A percentile compares a stretch with the other conserved stretches of the same genome.
Conservation (phyloP, 2,888 invertebrate species). For the Syrphus vitripennis region DNA sequence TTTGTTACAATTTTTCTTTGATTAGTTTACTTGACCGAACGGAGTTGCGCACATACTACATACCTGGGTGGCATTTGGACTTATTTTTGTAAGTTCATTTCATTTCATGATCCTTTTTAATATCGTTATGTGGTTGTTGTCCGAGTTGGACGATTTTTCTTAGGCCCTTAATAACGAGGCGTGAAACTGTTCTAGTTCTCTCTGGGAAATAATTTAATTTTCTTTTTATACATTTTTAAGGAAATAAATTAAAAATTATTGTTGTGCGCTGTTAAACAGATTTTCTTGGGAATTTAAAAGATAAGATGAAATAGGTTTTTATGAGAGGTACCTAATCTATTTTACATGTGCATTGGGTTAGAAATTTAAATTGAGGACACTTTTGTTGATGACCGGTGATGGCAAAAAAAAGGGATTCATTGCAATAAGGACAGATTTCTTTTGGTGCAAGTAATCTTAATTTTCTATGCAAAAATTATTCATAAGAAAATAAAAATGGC, state of each 20-base stretch:
- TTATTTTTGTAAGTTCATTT: no score
- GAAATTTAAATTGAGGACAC: constrained; percentile 42
- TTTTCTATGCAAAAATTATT: constrained; percentile 51
- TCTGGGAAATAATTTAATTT: constrained; percentile 43
- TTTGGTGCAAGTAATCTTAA: constrained; percentile 56
- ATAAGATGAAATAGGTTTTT: neutral
- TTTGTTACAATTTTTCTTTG: constrained; percentile 29
- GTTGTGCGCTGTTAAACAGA: constrained; percentile 23
- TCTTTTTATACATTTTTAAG: neutral
- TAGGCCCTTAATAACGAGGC: constrained; percentile 58
- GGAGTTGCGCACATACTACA: neutral
- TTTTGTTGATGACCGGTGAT: neutral
- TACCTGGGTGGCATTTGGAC: constrained; percentile 50
- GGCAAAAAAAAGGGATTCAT: constrained; percentile 27
- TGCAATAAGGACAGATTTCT: neutral
- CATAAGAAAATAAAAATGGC: neutral
- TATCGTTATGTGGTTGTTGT: constrained; percentile 9
- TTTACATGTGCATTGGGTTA: constrained; percentile 47
- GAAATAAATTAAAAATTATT: constrained; percentile 47
- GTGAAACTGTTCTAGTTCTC: constrained; percentile 60
- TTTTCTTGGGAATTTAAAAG: constrained; percentile 29
- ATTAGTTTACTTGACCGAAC: constrained; percentile 39
- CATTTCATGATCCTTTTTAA: constrained; percentile 1
- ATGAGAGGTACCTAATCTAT: neutral
- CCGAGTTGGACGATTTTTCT: neutral